phyloP scores from a whole-genome alignment of 2,888 invertebrate genomes.

The Mythimna albipuncta region DNA sequence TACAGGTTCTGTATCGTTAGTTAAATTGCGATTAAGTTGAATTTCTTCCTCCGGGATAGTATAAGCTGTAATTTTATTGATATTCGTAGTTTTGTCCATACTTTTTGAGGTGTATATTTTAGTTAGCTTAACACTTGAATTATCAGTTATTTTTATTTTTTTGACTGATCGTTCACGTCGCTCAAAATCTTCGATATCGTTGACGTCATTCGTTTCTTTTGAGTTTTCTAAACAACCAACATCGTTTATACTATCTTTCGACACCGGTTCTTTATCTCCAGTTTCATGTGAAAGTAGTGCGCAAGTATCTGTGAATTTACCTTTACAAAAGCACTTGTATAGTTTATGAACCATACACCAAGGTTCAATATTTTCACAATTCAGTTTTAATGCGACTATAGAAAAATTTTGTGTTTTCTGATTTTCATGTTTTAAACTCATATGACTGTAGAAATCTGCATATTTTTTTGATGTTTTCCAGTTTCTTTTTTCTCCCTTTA shows the following conservation, averaged over 20 bases:
- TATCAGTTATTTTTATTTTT: conserved; percentile 20
- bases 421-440: conserved; percentile 71
- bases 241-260: conserved; percentile 10
- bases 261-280: conserved; percentile 29
- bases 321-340: conserved; percentile 92
- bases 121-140: conserved; percentile 10
- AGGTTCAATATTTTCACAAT: conserved; percentile 88
- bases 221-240: conserved; percentile 29
- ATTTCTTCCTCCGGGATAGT: conserved; percentile 14
- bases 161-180: conserved; percentile 12
- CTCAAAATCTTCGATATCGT: conserved; percentile 12
- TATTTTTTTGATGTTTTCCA: conserved; percentile 92
- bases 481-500: conserved; percentile 90
- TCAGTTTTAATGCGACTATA: conserved; percentile 73
- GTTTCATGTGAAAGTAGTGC: conserved; percentile 17
- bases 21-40: conserved; percentile 4
- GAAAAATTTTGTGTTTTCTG: conserved; percentile 68
- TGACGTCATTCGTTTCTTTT: conserved; percentile 6
- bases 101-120: conserved; percentile 25
- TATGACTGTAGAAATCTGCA: conserved; percentile 87
- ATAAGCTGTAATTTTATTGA: conserved; percentile 1
- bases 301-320: conserved; percentile 76
- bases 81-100: conserved; percentile 17
- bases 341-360: conserved; percentile 93
- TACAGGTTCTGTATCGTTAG: background rate